Evolutionary conservation across 2,797 vertebrate genomes (phyloP).

Genomic region (Typhlichthys eigenmanni): DNA sequence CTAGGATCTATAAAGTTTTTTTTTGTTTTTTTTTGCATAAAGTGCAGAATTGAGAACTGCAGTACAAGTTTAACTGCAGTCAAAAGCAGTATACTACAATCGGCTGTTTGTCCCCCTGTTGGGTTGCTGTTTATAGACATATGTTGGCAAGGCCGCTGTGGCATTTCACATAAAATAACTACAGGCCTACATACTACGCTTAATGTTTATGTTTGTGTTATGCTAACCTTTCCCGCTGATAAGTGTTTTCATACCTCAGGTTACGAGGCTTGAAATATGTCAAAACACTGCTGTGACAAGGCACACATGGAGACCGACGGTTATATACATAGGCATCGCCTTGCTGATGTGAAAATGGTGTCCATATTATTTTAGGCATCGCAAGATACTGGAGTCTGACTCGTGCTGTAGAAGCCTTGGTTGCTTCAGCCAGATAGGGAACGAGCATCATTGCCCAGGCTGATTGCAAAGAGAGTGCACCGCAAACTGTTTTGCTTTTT

Average conservation of each 20-base stretch:
- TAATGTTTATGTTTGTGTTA: slow-evolving; percentile 1
- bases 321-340: no score
- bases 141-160: background rate
- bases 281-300: no score
- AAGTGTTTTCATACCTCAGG: background rate
- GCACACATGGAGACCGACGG: no score
- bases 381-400: no score
- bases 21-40: background rate
- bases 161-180: background rate
- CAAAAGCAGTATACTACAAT: slow-evolving; percentile 6
- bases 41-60: slow-evolving; percentile 11
- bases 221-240: no score
- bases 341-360: no score
- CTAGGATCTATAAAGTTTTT: slow-evolving; percentile 6
- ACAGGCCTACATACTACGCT: slow-evolving; percentile 6
- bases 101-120: background rate
- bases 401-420: no score
- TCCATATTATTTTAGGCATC: no score
- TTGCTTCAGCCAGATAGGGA: no score
- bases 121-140: slow-evolving; percentile 2
- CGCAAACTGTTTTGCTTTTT: background rate
- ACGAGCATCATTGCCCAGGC: no score
- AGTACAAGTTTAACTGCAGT: background rate
- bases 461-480: background rate
- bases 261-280: background rate